Base-by-base conservation (phyloP, 37 sponge, comb jelly and placozoan species). In the Geodia barretti region DNA sequence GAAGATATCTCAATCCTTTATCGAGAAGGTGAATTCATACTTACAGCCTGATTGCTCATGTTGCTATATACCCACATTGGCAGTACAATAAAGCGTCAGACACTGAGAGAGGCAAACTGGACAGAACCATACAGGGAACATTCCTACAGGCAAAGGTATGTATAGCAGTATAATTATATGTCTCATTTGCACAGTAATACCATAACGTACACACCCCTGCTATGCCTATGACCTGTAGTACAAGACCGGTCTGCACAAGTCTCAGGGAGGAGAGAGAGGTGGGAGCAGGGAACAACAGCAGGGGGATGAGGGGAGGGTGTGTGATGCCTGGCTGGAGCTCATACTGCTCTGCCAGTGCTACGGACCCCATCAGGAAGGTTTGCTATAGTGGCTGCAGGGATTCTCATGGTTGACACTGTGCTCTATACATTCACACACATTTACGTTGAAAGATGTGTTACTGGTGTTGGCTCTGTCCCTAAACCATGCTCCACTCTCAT, bases 241-340 rank as follows among this genome's bases (percentile, higher is more conserved):
- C 70, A 89, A 84, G 68, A 72, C 86, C 35, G 73, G 79, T 31
- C 24, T 89, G 79, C 41, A 68, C 17, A 32, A 47, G 14, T 7
- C n/a, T 61, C 5, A 54, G 14, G 21, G 21, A 7, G 61, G 60
- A 37, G 73, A n/a, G n/a, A n/a, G n/a, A n/a, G n/a, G n/a, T n/a
- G n/a, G n/a, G n/a, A n/a, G n/a, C n/a, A n/a, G n/a, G n/a, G n/a
- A n/a, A n/a, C n/a, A n/a, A n/a, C n/a, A n/a, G n/a, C n/a, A n/a
- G n/a, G n/a, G n/a, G n/a, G n/a, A n/a, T n/a, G 28, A 47, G 54
- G 54, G 54, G 14, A 47, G 54, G 14, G 38, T 80, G 19, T 83
- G 83, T 28, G 60, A 39, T 41, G 80, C 73, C 39, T 92, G 92
- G 92, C 38, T 85, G 78, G 92, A 92, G 72, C 64, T 92, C 41